A percentile compares a stretch with the other conserved stretches of the same genome.
Conservation (phyloP, 2,797 vertebrate genomes). For the Leucoraja ocellata region DNA sequence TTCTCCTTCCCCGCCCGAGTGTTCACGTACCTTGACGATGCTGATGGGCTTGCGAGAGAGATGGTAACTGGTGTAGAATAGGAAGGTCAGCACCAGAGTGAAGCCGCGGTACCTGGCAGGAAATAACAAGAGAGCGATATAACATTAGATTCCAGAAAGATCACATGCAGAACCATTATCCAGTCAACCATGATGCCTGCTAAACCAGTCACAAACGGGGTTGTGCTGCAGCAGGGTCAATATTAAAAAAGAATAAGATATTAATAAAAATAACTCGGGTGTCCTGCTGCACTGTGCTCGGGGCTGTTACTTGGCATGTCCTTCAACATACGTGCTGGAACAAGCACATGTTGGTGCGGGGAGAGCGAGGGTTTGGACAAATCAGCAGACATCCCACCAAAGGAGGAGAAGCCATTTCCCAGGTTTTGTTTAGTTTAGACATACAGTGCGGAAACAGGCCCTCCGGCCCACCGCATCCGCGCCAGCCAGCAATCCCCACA, state of each 20-base stretch:
- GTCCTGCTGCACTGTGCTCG: no score
- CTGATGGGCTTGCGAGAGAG: constrained; percentile 94
- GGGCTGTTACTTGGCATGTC: no score
- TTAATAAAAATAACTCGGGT: no score
- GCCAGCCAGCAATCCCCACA: no score
- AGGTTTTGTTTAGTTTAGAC: background rate
- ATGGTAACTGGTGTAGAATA: constrained; percentile 87
- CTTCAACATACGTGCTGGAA: background rate
- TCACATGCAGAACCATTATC: background rate
- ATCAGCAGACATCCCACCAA: background rate
- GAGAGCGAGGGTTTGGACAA: background rate
- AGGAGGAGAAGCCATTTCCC: background rate
- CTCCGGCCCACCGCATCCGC: no score
- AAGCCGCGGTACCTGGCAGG: constrained; percentile 74
- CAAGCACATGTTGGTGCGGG: background rate
- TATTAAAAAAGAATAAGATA: background rate
- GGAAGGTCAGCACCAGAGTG: constrained; percentile 80
- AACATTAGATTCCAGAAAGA: background rate
- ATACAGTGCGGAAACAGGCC: no score
- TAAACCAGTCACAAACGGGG: background rate
- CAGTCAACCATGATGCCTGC: background rate
- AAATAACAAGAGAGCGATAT: background rate
- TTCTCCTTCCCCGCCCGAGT: background rate
- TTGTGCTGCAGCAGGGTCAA: background rate
- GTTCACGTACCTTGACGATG: constrained; percentile 79